Evolutionary conservation across 2,888 invertebrate species (phyloP).

Genomic region (Synanthedon myopaeformis): DNA sequence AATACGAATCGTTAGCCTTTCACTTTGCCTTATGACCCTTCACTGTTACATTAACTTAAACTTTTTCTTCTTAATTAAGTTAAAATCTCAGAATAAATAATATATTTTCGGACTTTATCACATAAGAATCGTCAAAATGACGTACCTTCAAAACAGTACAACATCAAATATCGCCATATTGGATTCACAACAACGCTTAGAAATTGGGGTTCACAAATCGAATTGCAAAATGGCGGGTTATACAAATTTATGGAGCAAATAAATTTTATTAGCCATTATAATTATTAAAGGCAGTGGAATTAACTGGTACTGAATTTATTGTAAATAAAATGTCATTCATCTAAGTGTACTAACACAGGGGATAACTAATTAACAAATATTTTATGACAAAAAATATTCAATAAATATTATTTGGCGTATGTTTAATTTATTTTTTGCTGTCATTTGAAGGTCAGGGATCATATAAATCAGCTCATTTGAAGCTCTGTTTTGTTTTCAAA

Average conservation of each 20-base stretch:
- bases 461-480: neutral
- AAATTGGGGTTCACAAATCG: slow-evolving; percentile 64
- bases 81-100: slow-evolving; percentile 32
- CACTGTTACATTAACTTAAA: slow-evolving; percentile 22
- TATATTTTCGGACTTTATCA: slow-evolving; percentile 61
- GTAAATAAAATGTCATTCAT: too few relatives aligned
- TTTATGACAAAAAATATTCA: too few relatives aligned
- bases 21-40: slow-evolving; percentile 29
- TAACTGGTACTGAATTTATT: too few relatives aligned
- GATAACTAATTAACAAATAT: too few relatives aligned
- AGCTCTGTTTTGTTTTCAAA: too few relatives aligned
- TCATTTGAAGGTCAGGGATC: neutral
- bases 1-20: slow-evolving; percentile 59
- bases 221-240: slow-evolving; percentile 35
- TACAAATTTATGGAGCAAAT: slow-evolving; percentile 22
- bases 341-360: too few relatives aligned
- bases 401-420: too few relatives aligned
- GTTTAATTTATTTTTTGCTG: neutral
- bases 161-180: slow-evolving; percentile 76
- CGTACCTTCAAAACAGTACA: slow-evolving; percentile 70
- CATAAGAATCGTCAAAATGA: slow-evolving; percentile 67
- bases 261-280: too few relatives aligned
- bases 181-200: slow-evolving; percentile 79
- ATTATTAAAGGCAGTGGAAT: too few relatives aligned
- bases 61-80: slow-evolving; percentile 19